Conservation (phyloP, 2,888 invertebrate species). For the Empis livida region DNA sequence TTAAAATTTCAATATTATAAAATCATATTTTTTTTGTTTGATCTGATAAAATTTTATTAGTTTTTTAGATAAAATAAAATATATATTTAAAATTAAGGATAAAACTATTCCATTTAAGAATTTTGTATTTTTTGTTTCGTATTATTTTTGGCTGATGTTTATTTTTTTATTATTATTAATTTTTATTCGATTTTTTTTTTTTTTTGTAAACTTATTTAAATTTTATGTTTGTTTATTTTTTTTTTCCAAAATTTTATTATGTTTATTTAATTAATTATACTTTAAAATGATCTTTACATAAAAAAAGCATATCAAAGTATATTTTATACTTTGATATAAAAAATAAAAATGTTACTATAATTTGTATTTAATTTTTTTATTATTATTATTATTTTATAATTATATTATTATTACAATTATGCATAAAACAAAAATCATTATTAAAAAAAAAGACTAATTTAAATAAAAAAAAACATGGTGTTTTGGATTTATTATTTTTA, state of each 20-base stretch:
- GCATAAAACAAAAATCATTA: too few relatives aligned
- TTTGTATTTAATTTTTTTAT: slow-evolving; percentile 7
- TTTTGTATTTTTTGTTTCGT: slow-evolving; percentile 2
- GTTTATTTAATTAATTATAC: neutral
- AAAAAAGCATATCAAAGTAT: too few relatives aligned
- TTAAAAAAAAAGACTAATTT: too few relatives aligned
- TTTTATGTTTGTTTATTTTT: neutral
- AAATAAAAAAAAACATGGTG: neutral
- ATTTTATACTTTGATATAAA: slow-evolving; percentile 4
- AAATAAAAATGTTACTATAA: slow-evolving; percentile 4
- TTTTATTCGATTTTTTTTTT: too few relatives aligned
- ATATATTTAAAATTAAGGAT: neutral
- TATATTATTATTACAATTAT: too few relatives aligned
- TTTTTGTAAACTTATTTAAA: too few relatives aligned
- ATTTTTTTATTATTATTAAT: too few relatives aligned
- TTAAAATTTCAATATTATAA: too few relatives aligned
- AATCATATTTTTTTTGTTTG: neutral
- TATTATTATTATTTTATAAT: slow-evolving; percentile 1
- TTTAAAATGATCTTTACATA: too few relatives aligned
- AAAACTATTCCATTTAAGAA: too few relatives aligned
- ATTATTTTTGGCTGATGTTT: too few relatives aligned
- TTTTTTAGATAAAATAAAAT: neutral
- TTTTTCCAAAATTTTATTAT: neutral
- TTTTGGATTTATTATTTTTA: slow-evolving; percentile 6
- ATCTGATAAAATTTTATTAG: slow-evolving; percentile 4